Conservation (phyloP, 2,113 vertebrate genomes). For the Psettodes erumei region DNA sequence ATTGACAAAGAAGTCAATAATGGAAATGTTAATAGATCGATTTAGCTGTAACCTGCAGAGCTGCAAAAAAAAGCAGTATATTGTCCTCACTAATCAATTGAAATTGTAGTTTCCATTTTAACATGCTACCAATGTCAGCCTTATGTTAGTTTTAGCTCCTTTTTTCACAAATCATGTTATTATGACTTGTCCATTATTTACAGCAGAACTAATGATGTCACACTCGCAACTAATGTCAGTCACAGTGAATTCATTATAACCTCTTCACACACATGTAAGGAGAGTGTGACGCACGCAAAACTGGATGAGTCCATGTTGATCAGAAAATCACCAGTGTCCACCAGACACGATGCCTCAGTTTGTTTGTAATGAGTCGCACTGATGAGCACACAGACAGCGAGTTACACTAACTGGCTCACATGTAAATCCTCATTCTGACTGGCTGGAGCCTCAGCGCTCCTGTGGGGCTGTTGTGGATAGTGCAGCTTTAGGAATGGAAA, state of each 20-base stretch:
- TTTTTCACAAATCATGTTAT: no score
- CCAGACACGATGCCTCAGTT: neutral
- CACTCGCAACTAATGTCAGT: neutral
- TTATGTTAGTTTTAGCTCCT: no score
- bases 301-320: neutral
- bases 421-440: neutral
- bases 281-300: neutral
- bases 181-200: neutral
- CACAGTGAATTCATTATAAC: constrained; percentile 14
- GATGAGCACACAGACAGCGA: no score
- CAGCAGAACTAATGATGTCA: neutral
- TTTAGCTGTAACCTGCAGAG: constrained; percentile 4
- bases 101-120: neutral
- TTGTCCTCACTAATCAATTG: neutral
- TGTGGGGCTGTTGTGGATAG: no score
- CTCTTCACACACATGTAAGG: neutral
- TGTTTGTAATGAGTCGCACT: neutral
- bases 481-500: no score
- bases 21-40: constrained; percentile 4
- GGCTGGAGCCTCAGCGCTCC: neutral
- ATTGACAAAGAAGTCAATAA: constrained; percentile 38
- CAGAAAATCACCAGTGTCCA: no score
- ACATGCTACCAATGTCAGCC: neutral
- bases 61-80: constrained; percentile 7
- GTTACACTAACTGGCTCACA: no score